Percentiles rank a stretch among this genome's conserved stretches.
phyloP scores from a whole-genome alignment of 30 jellyfish, hydroid and myxozoan genomes.

The Rhopilema esculentum region DNA sequence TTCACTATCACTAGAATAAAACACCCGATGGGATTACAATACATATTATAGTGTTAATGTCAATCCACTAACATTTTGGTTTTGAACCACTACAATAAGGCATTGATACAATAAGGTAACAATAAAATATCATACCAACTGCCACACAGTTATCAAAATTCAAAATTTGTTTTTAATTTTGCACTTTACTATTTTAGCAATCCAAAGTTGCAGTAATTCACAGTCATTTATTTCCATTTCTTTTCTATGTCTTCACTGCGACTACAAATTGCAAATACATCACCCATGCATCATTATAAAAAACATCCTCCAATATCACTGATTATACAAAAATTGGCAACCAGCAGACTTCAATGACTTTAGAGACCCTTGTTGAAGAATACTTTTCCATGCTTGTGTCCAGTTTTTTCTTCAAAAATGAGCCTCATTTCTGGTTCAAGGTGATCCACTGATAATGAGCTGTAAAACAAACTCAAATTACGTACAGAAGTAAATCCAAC shows the following conservation, averaged over 20 bases:
- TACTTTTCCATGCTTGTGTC: constrained; percentile 69
- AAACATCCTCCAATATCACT: neutral
- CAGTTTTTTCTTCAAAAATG: constrained; percentile 35
- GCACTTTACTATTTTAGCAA: neutral
- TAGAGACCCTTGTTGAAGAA: constrained; percentile 91
- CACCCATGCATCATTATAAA: no score
- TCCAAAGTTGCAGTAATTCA: no score
- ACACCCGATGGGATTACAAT: no score
- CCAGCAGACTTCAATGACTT: neutral
- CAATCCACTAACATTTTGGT: neutral
- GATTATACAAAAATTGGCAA: no score
- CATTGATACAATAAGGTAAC: no score
- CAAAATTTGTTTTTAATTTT: neutral
- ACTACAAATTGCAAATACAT: no score
- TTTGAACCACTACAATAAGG: neutral
- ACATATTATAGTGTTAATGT: no score
- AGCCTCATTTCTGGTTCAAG: constrained; percentile 80
- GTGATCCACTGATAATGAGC: constrained; percentile 80
- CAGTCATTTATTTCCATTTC: no score
- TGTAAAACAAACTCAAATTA: constrained; percentile 14
- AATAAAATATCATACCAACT: no score
- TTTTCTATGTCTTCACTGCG: no score
- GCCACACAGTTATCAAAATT: no score
- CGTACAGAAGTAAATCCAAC: neutral
- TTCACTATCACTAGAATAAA: no score